Conservation (phyloP, 1,140 invertebrate species). For the Hydropsyche tenuis region DNA sequence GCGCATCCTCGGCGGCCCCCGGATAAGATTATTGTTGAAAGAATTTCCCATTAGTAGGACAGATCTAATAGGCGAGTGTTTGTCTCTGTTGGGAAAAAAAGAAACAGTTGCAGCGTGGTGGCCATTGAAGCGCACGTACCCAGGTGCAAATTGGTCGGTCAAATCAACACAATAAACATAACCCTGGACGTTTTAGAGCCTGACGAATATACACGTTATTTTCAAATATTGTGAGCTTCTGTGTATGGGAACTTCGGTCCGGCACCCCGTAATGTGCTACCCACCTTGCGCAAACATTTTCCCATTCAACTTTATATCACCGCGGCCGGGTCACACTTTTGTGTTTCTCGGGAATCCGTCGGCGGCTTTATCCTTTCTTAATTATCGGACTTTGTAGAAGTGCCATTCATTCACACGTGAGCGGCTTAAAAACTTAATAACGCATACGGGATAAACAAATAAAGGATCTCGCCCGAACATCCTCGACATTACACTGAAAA, state of each 20-base stretch:
- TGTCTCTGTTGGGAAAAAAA: slow-evolving; percentile 26
- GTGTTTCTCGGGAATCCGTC: not conserved
- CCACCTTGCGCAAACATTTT: slow-evolving; percentile 16
- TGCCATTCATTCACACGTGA: slow-evolving; percentile 6
- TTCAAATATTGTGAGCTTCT: no score
- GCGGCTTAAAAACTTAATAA: not conserved
- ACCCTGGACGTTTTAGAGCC: slow-evolving; percentile 33
- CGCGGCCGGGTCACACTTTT: not conserved
- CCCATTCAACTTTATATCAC: not conserved
- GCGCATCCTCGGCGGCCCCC: not conserved
- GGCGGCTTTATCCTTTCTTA: slow-evolving; percentile 12
- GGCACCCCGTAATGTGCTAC: not conserved
- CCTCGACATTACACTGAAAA: no score
- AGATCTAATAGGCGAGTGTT: slow-evolving; percentile 49
- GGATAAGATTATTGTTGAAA: slow-evolving; percentile 36
- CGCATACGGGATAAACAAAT: not conserved
- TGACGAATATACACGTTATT: not conserved
- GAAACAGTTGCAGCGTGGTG: slow-evolving; percentile 31
- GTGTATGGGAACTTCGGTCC: not conserved
- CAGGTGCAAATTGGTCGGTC: slow-evolving; percentile 49
- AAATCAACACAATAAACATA: slow-evolving; percentile 48
- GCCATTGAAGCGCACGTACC: slow-evolving; percentile 21
- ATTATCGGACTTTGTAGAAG: slow-evolving; percentile 15
- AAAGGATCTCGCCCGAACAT: not conserved
- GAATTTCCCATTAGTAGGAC: slow-evolving; percentile 45